Conservation (phyloP, 2,888 invertebrate genomes). For the Limnephilus auricula region DNA sequence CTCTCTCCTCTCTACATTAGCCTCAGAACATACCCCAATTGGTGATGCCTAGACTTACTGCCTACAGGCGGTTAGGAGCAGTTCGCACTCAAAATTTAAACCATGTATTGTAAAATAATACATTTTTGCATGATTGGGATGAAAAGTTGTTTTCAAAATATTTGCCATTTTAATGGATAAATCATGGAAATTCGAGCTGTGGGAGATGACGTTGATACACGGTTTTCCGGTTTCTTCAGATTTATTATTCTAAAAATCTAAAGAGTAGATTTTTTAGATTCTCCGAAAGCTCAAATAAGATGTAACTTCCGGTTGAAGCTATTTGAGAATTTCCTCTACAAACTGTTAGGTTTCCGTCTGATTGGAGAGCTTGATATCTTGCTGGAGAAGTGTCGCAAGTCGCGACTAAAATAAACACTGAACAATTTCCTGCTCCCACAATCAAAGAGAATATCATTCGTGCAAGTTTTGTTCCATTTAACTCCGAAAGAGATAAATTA, state of each 20-base stretch:
- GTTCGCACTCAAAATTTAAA: no score
- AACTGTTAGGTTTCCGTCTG: neutral
- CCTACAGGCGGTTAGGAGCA: no score
- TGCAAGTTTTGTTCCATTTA: neutral
- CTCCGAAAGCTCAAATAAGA: neutral
- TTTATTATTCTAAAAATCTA: neutral
- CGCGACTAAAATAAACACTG: neutral
- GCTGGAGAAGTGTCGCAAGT: neutral
- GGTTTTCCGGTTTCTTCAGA: neutral
- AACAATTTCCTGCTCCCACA: neutral
- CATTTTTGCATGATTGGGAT: no score
- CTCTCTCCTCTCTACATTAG: no score
- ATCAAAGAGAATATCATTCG: neutral
- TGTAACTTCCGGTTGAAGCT: neutral
- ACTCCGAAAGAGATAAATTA: neutral
- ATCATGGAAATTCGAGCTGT: neutral
- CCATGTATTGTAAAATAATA: no score
- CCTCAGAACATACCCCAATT: no score
- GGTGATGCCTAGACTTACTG: no score
- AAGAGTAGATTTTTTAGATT: neutral
- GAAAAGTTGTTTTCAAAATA: no score
- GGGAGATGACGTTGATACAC: neutral
- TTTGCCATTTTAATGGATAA: neutral
- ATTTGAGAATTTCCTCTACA: conserved; percentile 26
- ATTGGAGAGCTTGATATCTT: neutral